Percentiles rank a stretch among this genome's conserved stretches.
These are phyloP conservation scores for Styela clava DNA, from an alignment of 23 tunicate species.

Conservation along the genomic window DNA sequence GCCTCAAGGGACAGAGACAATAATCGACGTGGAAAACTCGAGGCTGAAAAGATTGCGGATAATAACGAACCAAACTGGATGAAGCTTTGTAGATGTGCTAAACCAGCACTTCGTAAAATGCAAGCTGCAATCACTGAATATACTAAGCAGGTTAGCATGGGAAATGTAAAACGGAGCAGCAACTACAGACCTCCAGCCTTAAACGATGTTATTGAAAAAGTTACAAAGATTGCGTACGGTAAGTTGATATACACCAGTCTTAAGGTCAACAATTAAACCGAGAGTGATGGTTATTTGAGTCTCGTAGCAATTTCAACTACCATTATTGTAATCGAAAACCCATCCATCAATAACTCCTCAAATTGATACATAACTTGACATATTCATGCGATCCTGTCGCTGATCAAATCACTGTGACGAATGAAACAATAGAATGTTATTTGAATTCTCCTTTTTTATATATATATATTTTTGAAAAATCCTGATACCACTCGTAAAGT, in stretches of 20 bases:
- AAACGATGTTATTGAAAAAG: slow-evolving; percentile 60
- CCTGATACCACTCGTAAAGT: no score
- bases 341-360: no score
- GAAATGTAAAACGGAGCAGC: slow-evolving; percentile 29
- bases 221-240: slow-evolving; percentile 70
- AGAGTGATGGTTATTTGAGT: no score
- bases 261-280: not conserved
- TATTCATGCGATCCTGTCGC: no score
- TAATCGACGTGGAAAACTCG: not conserved
- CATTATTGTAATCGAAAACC: no score
- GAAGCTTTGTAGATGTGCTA: slow-evolving; percentile 55
- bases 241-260: slow-evolving; percentile 12
- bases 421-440: no score
- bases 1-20: not conserved
- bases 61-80: slow-evolving; percentile 28
- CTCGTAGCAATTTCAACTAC: no score
- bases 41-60: not conserved
- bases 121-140: slow-evolving; percentile 33
- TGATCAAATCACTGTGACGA: no score
- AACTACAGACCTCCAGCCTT: slow-evolving; percentile 32
- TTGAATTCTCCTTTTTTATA: no score
- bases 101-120: slow-evolving; percentile 57
- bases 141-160: slow-evolving; percentile 14
- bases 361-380: no score
- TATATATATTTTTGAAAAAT: no score